Conservation (phyloP, 2,888 invertebrate species). For the Trilocha varians region DNA sequence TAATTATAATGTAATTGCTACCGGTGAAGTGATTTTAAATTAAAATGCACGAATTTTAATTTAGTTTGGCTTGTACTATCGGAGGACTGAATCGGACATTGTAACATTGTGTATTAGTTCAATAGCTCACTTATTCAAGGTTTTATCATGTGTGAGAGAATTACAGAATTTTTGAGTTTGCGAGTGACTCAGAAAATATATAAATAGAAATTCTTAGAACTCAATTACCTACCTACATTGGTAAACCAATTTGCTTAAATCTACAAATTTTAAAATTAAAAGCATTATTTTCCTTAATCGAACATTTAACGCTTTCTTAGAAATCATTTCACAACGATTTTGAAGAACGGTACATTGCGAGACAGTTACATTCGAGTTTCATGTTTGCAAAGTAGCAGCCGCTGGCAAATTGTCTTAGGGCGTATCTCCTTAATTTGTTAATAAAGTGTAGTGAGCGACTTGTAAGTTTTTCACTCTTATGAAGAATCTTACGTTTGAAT, state of each 20-base stretch:
- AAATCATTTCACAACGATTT: background rate
- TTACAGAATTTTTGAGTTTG: too few species aligned
- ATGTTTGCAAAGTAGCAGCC: background rate
- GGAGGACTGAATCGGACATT: background rate
- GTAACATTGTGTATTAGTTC: background rate
- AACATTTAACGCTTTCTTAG: background rate
- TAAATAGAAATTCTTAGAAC: too few species aligned
- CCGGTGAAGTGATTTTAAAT: background rate
- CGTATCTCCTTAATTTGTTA: background rate
- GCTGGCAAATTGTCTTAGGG: background rate
- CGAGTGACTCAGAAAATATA: too few species aligned
- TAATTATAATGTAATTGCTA: background rate
- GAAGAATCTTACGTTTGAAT: too few species aligned
- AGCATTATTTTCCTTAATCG: background rate
- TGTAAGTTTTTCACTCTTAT: background rate
- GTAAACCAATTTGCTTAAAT: too few species aligned
- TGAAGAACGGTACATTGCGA: background rate
- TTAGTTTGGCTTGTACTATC: too few species aligned
- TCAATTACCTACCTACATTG: too few species aligned
- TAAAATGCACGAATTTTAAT: too few species aligned
- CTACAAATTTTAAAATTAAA: background rate
- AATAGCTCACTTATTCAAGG: background rate
- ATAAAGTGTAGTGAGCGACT: background rate
- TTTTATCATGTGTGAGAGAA: too few species aligned
- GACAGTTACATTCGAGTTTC: background rate